Evolutionary conservation across 2,113 vertebrate genomes (phyloP).

Genomic region (Toxostoma redivivum): DNA sequence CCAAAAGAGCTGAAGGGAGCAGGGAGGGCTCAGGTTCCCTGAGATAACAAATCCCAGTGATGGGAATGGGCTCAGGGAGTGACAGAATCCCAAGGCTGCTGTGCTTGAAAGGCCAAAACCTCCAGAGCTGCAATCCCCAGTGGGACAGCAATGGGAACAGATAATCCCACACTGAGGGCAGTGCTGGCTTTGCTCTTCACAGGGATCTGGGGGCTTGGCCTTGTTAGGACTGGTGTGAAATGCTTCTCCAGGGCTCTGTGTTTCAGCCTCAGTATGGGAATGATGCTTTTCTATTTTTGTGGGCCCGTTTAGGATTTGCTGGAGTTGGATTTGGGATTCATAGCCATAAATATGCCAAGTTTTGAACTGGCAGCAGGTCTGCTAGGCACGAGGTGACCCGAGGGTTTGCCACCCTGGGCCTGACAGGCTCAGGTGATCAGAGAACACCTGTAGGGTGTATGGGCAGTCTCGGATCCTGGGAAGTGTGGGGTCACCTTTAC

Average conservation of each 20-base stretch:
- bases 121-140: background rate
- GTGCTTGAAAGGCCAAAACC: background rate
- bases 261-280: background rate
- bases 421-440: background rate
- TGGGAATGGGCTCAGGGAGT: background rate
- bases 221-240: background rate
- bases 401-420: accelerated
- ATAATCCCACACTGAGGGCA: background rate
- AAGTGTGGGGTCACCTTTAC: background rate
- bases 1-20: background rate
- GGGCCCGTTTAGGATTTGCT: background rate
- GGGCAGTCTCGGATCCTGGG: background rate
- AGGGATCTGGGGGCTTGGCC: background rate
- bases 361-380: background rate
- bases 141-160: background rate
- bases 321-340: background rate
- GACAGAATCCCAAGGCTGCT: background rate
- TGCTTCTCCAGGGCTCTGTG: background rate
- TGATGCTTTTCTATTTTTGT: accelerated
- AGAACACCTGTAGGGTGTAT: background rate
- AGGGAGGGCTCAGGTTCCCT: background rate
- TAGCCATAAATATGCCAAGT: background rate
- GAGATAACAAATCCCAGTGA: background rate
- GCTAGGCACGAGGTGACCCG: background rate
- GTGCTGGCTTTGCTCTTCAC: background rate